Evolutionary conservation across 2,797 vertebrate genomes (phyloP), one percentile per base, ranked within the genome.

Genomic region (Silurus aristotelis): DNA sequence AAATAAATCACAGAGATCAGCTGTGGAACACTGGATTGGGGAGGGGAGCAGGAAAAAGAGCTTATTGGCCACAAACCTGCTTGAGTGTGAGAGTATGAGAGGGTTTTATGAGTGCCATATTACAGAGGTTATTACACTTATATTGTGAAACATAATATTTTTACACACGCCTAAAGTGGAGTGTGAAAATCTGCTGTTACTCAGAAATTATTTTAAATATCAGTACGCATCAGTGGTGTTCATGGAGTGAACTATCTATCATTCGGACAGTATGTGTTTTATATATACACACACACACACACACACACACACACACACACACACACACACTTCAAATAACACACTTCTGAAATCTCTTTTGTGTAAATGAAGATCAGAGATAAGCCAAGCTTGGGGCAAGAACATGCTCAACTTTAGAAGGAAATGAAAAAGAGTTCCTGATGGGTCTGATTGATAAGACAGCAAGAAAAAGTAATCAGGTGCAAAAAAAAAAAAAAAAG

Each of bases 371-470:
- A 91, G 90, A 84, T 38, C 89, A 90, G 92, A 93, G 93, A 93
- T 91, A 92, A 92, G 90, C 89, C 83, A 89, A 90, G 92, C 94
- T 92, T 87, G 82, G 76, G 91, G 92, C 90, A 87, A 83, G 88
- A 93, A 93, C 89, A 64, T 67, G 43, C 72, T 82, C n/a, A 91
- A 94, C 94, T 95, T 95, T 93, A 92, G 92, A 94, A 90, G 90
- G 87, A 91, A 93, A 91, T 91, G 25, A 91, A 89, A 92, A 89
- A 92, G 92, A 94, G 92, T 93, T 90, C 92, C 94, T 92, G 88
- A 63, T 5, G 61, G 93, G 93, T 92, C 90, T 89, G 92, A 91
- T 84, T 92, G 93, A 93, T 93, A 86, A 89, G 92, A 90, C 93
- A 91, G 90, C 82, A 38, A 38, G 27, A 31, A 79, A 79, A 25